A percentile compares a stretch with the other conserved stretches of the same genome.
These are phyloP conservation scores for Calycopis cecrops DNA, from an alignment of 1,140 invertebrate genomes.

Conservation along the genomic window DNA sequence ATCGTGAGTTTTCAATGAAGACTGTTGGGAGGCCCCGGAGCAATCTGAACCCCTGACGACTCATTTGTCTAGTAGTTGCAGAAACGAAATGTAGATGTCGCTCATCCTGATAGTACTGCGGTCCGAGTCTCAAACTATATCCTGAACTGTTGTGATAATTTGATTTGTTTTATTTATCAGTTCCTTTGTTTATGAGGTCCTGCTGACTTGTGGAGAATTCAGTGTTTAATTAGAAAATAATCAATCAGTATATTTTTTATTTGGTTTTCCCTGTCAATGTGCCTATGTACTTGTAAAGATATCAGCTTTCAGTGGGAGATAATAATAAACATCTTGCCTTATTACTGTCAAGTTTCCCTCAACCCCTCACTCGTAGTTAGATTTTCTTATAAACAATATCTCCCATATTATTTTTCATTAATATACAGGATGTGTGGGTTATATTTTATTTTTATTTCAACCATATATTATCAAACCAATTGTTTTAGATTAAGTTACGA, in stretches of 20 bases:
- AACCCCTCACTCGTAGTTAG: constrained; percentile 37
- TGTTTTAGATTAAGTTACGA: too few relatives aligned
- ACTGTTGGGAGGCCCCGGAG: constrained; percentile 56
- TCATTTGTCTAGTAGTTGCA: constrained; percentile 47
- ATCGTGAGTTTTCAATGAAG: constrained; percentile 68
- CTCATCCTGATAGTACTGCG: constrained; percentile 27
- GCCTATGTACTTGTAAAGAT: constrained; percentile 60
- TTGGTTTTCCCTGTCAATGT: constrained; percentile 69
- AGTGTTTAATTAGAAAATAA: constrained; percentile 73
- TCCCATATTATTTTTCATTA: constrained; percentile 2
- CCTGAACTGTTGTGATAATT: constrained; percentile 49
- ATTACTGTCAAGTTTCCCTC: constrained; percentile 57
- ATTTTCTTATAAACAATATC: constrained; percentile 14
- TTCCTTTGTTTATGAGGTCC: constrained; percentile 72
- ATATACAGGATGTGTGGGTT: constrained; percentile 1
- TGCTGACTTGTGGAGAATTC: constrained; percentile 68
- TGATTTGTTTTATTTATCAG: constrained; percentile 57
- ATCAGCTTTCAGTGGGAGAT: constrained; percentile 60
- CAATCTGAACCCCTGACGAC: constrained; percentile 42
- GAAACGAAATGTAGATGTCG: constrained; percentile 30
- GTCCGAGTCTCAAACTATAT: constrained; percentile 36
- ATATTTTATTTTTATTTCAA: too few relatives aligned
- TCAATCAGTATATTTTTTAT: constrained; percentile 71
- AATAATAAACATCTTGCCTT: constrained; percentile 67
- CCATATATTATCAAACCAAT: too few relatives aligned